Base-by-base conservation (phyloP, 2,113 vertebrate species). In the Pterocles burchelli region DNA sequence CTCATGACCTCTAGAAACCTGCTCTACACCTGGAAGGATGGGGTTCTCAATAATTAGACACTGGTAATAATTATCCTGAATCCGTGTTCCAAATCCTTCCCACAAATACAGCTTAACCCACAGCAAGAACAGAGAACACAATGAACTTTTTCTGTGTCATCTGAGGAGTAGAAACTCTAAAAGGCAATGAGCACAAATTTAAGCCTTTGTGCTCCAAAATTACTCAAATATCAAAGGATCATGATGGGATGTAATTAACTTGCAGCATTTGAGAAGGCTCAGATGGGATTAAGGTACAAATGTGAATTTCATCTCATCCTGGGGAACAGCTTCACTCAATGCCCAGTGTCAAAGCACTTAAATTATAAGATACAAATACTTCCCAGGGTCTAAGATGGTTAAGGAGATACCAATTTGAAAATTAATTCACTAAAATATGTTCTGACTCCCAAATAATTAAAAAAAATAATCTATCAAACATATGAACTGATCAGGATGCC, bases 201-300 rank as follows among this genome's bases (percentile, higher is more conserved):
- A 51, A 93, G 78, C 57, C 43, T 62, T 63, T 78, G 74, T 92
- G 78, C 89, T 96, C 80, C 51, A 80, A 77, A 86, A 95, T 80
- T 62, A 77, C 59, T 84, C 83, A 70, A 68, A 48, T 92, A 93
- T 88, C 75, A 86, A 86, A 91, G 87, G 76, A 89, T 59, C 63
- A 6, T 1, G 33, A 66, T n/a, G 46, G n/a, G 68, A 86, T 91
- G 65, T 84, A 93, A 96, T 94, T 94, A 95, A 91, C 73, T 71
- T 62, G 46, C 61, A 84, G 73, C 87, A 75, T 18, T 81, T 87
- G 73, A 93, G 86, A 81, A 59, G 70, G 65, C 76, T 93, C 76
- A 94, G 79, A 54, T 2, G 6, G 80, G 87, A 96, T 93, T 78
- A 88, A 95, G 92, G 90, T 85, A 62, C 88, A 88, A 89, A 85